Percentiles rank a stretch among this genome's conserved stretches.
Conservation (phyloP, 2,797 vertebrate genomes). For the Neostethus bicornis region DNA sequence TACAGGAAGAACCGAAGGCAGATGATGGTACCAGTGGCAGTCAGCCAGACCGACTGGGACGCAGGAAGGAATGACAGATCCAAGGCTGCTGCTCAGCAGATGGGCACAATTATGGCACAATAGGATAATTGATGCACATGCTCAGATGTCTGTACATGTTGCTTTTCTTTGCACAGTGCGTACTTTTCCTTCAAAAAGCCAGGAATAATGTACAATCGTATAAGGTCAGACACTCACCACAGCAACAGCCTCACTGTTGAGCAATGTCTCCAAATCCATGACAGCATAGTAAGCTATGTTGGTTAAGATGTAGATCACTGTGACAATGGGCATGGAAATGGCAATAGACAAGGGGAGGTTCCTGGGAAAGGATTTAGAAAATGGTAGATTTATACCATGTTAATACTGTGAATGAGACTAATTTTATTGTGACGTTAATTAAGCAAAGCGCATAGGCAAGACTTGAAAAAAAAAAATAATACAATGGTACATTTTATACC, state of each 20-base stretch:
- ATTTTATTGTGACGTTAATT: neutral
- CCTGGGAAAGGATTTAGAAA: slow-evolving; percentile 48
- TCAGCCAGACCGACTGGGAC: slow-evolving; percentile 47
- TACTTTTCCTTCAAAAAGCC: neutral
- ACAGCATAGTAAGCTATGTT: slow-evolving; percentile 86
- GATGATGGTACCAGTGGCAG: slow-evolving; percentile 26
- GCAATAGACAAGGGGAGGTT: slow-evolving; percentile 84
- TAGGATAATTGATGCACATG: slow-evolving; percentile 12
- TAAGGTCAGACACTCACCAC: slow-evolving; percentile 76
- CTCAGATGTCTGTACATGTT: neutral
- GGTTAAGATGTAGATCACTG: slow-evolving; percentile 86
- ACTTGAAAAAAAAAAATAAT: neutral
- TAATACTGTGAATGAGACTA: neutral
- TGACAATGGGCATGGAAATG: slow-evolving; percentile 87
- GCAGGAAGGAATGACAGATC: slow-evolving; percentile 38
- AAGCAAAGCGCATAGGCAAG: neutral
- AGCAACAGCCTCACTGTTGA: slow-evolving; percentile 83
- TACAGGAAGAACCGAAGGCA: slow-evolving; percentile 14
- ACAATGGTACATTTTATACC: slow-evolving; percentile 52
- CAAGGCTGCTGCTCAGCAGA: slow-evolving; percentile 48
- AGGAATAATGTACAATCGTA: neutral
- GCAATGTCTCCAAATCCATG: slow-evolving; percentile 76
- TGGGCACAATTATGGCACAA: neutral
- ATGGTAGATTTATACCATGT: neutral
- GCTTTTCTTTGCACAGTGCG: neutral